Percentiles rank a stretch among this genome's conserved stretches.
phyloP scores from a whole-genome alignment of 2,888 invertebrate species.

The Antitype chi region DNA sequence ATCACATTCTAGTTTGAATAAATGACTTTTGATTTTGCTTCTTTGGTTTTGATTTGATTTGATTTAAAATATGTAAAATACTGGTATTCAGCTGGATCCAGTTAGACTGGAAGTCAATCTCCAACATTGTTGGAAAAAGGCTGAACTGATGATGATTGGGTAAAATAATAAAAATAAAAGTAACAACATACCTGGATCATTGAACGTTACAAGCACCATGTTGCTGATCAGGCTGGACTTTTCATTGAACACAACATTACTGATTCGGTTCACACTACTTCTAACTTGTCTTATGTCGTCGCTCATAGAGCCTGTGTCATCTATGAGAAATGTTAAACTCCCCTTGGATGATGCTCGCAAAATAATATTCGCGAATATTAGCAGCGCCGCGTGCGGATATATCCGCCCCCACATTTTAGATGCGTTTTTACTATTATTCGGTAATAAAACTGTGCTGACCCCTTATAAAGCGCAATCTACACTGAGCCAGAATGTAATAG shows the following conservation, averaged over 20 bases:
- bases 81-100: too few relatives aligned
- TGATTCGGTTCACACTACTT: constrained; percentile 59
- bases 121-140: too few relatives aligned
- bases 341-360: constrained; percentile 57
- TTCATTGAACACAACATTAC: constrained; percentile 64
- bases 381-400: constrained; percentile 25
- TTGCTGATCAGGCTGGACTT: constrained; percentile 68
- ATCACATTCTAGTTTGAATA: too few relatives aligned
- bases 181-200: constrained; percentile 70
- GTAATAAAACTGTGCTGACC: background rate
- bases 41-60: too few relatives aligned
- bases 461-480: background rate
- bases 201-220: constrained; percentile 73
- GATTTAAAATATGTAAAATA: too few relatives aligned
- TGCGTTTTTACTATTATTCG: background rate
- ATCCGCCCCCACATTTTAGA: constrained; percentile 44
- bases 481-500: constrained; percentile 5
- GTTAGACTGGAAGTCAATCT: too few relatives aligned
- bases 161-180: background rate
- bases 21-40: too few relatives aligned
- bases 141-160: too few relatives aligned
- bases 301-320: constrained; percentile 69
- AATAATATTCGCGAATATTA: constrained; percentile 44
- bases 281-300: constrained; percentile 67
- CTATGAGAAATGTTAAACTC: constrained; percentile 71